A percentile compares a stretch with the other conserved stretches of the same genome.
Evolutionary conservation across 2,888 invertebrate species (phyloP).

Genomic region (Ichneumoninae sp.): DNA sequence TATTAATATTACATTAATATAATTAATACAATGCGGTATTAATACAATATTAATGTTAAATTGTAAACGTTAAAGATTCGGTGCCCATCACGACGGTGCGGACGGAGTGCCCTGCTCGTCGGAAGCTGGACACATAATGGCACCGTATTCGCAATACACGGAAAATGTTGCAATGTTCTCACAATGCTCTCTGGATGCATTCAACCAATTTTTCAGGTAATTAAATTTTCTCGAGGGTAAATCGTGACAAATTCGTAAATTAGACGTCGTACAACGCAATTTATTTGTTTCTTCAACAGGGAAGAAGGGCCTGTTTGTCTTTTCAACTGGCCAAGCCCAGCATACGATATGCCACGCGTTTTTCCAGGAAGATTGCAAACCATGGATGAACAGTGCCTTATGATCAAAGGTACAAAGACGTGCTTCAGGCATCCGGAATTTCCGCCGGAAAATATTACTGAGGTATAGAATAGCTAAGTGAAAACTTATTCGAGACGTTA

Average conservation of each 20-base stretch:
- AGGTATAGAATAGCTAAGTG: not conserved
- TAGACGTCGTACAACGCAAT: not conserved
- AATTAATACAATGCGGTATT: conserved; percentile 53
- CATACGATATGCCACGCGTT: conserved; percentile 10
- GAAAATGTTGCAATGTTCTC: conserved; percentile 62
- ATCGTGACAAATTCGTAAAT: not conserved
- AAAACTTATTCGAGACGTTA: not conserved
- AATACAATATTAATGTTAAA: conserved; percentile 22
- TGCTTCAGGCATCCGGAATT: not conserved
- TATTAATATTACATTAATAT: not conserved
- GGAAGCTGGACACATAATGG: conserved; percentile 55
- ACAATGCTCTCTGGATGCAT: conserved; percentile 44
- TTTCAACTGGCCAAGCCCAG: conserved; percentile 35
- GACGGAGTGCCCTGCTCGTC: not conserved
- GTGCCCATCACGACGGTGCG: conserved; percentile 59
- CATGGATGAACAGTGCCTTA: conserved; percentile 56
- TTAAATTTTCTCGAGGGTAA: not conserved
- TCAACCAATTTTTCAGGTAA: conserved; percentile 56
- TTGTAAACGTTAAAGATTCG: conserved; percentile 47
- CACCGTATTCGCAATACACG: conserved; percentile 26
- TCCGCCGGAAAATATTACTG: not conserved
- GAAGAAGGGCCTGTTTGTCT: conserved; percentile 14
- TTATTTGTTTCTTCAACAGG: conserved; percentile 15
- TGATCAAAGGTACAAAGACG: conserved; percentile 44
- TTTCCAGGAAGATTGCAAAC: conserved; percentile 52